phyloP scores from a whole-genome alignment of 2,113 vertebrate species.

The Lophura nycthemera region DNA sequence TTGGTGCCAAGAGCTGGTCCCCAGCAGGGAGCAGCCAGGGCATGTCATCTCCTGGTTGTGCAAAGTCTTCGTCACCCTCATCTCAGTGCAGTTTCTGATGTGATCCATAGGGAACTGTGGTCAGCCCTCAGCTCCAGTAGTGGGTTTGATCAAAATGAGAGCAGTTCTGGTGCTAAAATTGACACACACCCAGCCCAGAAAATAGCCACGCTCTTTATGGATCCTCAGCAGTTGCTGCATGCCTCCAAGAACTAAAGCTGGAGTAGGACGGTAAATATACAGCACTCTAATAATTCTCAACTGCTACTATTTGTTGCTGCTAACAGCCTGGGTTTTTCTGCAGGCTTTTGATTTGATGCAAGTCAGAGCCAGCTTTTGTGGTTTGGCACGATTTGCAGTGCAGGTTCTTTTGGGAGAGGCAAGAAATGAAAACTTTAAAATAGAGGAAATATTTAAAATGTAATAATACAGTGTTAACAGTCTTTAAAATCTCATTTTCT shows the following conservation, averaged over 20 bases:
- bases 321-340: slow-evolving; percentile 39
- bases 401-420: slow-evolving; percentile 61
- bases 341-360: slow-evolving; percentile 40
- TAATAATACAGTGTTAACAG: slow-evolving; percentile 36
- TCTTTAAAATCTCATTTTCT: slow-evolving; percentile 45
- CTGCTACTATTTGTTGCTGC: slow-evolving; percentile 49
- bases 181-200: not conserved
- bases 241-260: not conserved
- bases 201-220: not conserved
- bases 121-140: not conserved
- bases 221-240: not conserved
- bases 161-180: not conserved
- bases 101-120: not conserved
- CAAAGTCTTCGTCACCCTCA: not conserved
- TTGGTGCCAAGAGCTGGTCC: not conserved
- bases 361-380: slow-evolving; percentile 69
- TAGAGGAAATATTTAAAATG: slow-evolving; percentile 54
- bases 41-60: not conserved
- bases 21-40: not conserved
- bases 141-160: not conserved
- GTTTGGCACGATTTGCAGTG: slow-evolving; percentile 41
- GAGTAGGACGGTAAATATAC: not conserved
- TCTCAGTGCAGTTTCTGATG: not conserved
- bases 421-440: slow-evolving; percentile 54
- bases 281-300: slow-evolving; percentile 1